These are phyloP conservation scores for Pyrochroa serraticornis DNA, from an alignment of 2,888 invertebrate genomes.

Conservation along the genomic window DNA sequence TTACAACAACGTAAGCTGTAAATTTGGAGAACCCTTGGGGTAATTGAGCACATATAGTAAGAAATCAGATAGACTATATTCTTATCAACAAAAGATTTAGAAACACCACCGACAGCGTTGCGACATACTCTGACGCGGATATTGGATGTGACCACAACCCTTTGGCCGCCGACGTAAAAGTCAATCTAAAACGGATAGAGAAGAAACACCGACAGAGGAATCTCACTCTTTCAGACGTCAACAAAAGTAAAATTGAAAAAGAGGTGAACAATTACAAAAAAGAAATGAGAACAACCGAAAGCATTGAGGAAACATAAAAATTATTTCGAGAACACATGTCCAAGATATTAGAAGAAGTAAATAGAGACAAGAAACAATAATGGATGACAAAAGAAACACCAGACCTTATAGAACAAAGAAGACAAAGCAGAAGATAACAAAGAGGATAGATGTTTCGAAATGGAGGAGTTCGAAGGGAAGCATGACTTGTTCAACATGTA, in stretches of 20 bases:
- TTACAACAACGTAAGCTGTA: conserved; percentile 22
- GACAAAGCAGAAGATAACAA: too few relatives aligned
- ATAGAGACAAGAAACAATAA: conserved; percentile 9
- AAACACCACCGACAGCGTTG: conserved; percentile 8
- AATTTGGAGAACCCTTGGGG: conserved; percentile 24
- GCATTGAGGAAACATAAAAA: too few relatives aligned
- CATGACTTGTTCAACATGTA: too few relatives aligned
- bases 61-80: conserved; percentile 31
- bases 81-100: conserved; percentile 19
- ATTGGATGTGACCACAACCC: conserved; percentile 19
- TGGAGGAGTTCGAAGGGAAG: too few relatives aligned
- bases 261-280: too few relatives aligned
- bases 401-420: conserved; percentile 9
- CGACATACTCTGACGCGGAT: conserved; percentile 27
- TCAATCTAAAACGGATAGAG: conserved; percentile 10
- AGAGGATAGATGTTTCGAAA: too few relatives aligned
- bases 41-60: conserved; percentile 13
- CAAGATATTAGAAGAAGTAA: neutral
- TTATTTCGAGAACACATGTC: neutral
- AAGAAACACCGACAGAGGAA: too few relatives aligned
- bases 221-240: too few relatives aligned
- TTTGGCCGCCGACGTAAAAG: conserved; percentile 10
- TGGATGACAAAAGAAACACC: conserved; percentile 5
- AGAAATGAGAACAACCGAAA: too few relatives aligned
- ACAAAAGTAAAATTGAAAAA: too few relatives aligned